phyloP scores from a whole-genome alignment of 2,113 vertebrate genomes.

The Candoia aspera region DNA sequence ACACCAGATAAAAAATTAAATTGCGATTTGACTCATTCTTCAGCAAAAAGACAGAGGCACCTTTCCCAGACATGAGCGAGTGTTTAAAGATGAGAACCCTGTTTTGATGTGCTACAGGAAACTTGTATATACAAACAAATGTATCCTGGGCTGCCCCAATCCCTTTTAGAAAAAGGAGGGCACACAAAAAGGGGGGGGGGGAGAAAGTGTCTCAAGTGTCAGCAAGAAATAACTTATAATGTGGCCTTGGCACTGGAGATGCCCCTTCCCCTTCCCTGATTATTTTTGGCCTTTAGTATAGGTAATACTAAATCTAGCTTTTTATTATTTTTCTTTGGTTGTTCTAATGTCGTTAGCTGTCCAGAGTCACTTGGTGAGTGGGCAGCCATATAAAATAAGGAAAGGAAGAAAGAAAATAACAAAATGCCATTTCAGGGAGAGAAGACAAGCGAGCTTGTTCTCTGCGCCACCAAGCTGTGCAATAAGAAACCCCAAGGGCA shows the following conservation, averaged over 20 bases:
- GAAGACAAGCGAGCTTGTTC: neutral
- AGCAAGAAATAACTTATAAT: neutral
- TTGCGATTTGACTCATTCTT: too few species aligned
- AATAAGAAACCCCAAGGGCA: slow-evolving; percentile 18
- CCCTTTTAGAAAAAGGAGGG: neutral
- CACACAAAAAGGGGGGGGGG: neutral
- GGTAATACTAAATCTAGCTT: neutral
- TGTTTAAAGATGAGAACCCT: neutral
- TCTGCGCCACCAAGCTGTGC: neutral
- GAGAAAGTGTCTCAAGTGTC: neutral
- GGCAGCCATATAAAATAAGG: too few species aligned
- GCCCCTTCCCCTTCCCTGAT: neutral
- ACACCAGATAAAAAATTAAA: neutral
- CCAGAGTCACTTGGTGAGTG: too few species aligned
- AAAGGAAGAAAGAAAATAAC: neutral
- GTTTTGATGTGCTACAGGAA: neutral
- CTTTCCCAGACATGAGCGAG: neutral
- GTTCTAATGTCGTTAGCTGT: neutral
- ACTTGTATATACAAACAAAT: neutral
- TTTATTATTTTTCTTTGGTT: neutral
- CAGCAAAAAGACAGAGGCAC: neutral
- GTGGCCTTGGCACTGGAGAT: neutral
- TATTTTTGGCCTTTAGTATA: neutral
- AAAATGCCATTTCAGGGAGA: neutral
- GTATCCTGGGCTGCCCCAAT: neutral